These are phyloP conservation scores for Pomacea maculata DNA, from an alignment of 1,140 invertebrate species.

Conservation along the genomic window DNA sequence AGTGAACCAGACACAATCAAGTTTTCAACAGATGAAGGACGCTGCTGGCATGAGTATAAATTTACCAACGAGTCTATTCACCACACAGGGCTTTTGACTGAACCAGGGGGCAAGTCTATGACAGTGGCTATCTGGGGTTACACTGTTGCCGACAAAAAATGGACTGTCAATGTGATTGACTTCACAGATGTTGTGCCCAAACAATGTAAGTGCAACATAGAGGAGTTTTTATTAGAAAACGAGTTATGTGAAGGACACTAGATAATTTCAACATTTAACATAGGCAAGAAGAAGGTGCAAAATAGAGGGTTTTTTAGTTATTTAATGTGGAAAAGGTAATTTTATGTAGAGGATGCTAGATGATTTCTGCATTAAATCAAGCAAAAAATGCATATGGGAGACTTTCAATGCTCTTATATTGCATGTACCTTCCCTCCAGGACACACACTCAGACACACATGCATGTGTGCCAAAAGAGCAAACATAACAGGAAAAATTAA, in stretches of 20 bases:
- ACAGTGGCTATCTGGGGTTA: slow-evolving; percentile 83
- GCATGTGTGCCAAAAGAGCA: too few species aligned
- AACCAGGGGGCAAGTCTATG: slow-evolving; percentile 65
- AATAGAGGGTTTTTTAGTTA: neutral
- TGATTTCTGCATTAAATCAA: too few species aligned
- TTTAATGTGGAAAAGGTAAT: too few species aligned
- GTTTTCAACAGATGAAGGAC: slow-evolving; percentile 62
- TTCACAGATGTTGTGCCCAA: slow-evolving; percentile 51
- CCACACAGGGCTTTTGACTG: slow-evolving; percentile 81
- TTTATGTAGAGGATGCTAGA: too few species aligned
- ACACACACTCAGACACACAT: too few species aligned
- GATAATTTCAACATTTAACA: too few species aligned
- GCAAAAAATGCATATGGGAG: too few species aligned
- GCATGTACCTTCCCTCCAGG: too few species aligned
- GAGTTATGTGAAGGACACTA: neutral
- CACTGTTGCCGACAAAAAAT: slow-evolving; percentile 40
- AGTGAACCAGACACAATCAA: slow-evolving; percentile 82
- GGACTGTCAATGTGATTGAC: slow-evolving; percentile 58
- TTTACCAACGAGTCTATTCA: slow-evolving; percentile 75
- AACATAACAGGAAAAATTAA: too few species aligned
- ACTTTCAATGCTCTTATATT: too few species aligned
- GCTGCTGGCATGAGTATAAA: slow-evolving; percentile 62
- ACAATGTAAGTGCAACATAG: slow-evolving; percentile 47
- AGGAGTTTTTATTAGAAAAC: slow-evolving; percentile 8
- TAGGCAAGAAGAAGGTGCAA: too few species aligned